Evolutionary conservation across 2,888 invertebrate genomes (phyloP).

Genomic region (Troides aeacus): DNA sequence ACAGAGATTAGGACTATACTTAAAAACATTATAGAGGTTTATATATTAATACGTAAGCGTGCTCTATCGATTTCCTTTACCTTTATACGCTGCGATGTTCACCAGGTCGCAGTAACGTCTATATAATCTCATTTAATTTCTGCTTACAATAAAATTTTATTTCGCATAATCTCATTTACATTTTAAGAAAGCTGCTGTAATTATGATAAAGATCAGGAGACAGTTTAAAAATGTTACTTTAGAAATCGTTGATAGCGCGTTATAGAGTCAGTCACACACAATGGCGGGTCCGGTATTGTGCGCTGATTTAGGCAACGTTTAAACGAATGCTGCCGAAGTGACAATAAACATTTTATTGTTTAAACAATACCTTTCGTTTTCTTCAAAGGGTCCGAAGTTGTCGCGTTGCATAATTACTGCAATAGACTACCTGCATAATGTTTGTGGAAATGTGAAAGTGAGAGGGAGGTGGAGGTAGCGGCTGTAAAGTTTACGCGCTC

Average conservation of each 20-base stretch:
- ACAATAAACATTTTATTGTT: constrained; percentile 18
- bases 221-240: not conserved
- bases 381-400: constrained; percentile 35
- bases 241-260: constrained; percentile 2
- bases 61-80: no score
- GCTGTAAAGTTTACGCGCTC: constrained; percentile 47
- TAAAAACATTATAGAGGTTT: no score
- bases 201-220: not conserved
- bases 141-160: not conserved
- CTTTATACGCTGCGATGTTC: no score
- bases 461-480: constrained; percentile 35
- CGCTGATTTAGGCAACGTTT: not conserved
- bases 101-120: no score
- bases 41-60: no score
- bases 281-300: constrained; percentile 8
- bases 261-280: constrained; percentile 1
- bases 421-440: constrained; percentile 33
- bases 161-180: not conserved
- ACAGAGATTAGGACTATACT: no score
- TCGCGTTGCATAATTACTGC: constrained; percentile 41
- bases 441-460: constrained; percentile 64
- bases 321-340: constrained; percentile 8
- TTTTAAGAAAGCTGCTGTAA: not conserved
- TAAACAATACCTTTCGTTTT: constrained; percentile 34
- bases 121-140: not conserved